These are phyloP conservation scores for Berghia stephanieae DNA, from an alignment of 1,140 invertebrate species.

Conservation along the genomic window DNA sequence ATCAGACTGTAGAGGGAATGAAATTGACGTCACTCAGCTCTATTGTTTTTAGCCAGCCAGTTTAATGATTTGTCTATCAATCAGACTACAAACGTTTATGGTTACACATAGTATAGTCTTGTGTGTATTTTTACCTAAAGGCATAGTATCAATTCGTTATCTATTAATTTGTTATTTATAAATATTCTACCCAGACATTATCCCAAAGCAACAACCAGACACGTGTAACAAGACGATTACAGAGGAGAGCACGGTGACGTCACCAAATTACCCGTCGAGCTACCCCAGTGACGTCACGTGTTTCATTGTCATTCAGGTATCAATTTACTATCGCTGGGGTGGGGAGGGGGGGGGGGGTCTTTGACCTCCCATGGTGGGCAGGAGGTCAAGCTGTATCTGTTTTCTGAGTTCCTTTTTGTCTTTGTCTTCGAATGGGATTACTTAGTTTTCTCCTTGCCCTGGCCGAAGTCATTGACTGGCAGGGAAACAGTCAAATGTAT, in stretches of 20 bases:
- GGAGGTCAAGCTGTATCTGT: too few relatives aligned
- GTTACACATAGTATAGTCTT: not conserved
- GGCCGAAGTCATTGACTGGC: not conserved
- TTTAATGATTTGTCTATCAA: not conserved
- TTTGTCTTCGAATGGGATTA: not conserved
- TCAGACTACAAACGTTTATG: not conserved
- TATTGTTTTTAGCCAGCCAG: too few relatives aligned
- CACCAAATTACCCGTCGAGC: conserved; percentile 22
- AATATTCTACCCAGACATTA: not conserved
- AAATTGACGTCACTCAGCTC: too few relatives aligned
- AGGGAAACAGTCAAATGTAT: not conserved
- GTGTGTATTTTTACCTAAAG: not conserved
- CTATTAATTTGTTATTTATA: not conserved
- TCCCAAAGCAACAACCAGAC: not conserved
- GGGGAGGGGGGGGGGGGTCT: not conserved
- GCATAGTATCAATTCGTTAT: not conserved
- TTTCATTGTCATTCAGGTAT: conserved; percentile 33
- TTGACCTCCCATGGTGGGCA: too few relatives aligned
- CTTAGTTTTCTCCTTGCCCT: not conserved
- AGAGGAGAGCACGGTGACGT: conserved; percentile 5
- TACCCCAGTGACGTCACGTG: conserved; percentile 27
- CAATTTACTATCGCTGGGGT: not conserved
- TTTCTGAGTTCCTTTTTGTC: too few relatives aligned
- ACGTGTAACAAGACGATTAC: conserved; percentile 32
- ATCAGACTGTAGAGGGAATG: too few relatives aligned